Percentiles rank a stretch among this genome's conserved stretches.
phyloP scores from a whole-genome alignment of 2,888 invertebrate genomes.

The Drosophila meridionalis region DNA sequence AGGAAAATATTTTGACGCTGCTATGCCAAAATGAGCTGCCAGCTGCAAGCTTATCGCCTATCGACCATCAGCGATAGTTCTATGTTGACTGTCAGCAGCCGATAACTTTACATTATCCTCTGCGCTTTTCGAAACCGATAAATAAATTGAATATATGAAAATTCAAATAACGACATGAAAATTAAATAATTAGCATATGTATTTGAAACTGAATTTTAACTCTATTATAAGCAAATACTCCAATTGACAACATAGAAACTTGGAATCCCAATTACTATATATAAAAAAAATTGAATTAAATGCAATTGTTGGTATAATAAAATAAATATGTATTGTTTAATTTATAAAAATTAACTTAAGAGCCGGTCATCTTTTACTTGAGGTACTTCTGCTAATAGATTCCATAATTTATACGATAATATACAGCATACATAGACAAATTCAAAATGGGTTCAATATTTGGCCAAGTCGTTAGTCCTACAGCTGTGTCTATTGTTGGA shows the following conservation, averaged over 20 bases:
- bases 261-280: too few species aligned
- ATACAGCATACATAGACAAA: conserved; percentile 34
- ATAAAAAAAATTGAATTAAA: neutral
- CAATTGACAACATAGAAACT: too few species aligned
- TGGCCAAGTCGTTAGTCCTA: neutral
- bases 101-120: neutral
- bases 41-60: conserved; percentile 30
- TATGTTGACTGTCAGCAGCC: neutral
- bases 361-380: conserved; percentile 35
- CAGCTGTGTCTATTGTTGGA: neutral
- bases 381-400: conserved; percentile 66
- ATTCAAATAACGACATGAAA: neutral
- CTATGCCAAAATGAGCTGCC: conserved; percentile 26
- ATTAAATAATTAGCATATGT: too few species aligned
- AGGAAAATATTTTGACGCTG: conserved; percentile 24
- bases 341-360: conserved; percentile 65
- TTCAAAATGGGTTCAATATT: neutral
- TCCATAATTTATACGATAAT: conserved; percentile 58
- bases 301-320: conserved; percentile 19
- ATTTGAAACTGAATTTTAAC: too few species aligned
- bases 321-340: conserved; percentile 49
- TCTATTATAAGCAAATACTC: too few species aligned
- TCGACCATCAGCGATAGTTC: conserved; percentile 5
- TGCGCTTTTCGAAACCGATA: neutral
- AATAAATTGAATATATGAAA: neutral